Percentiles rank a stretch among this genome's conserved stretches.
phyloP scores from a whole-genome alignment of 2,888 invertebrate genomes.

The Pristionchus maxplancki region DNA sequence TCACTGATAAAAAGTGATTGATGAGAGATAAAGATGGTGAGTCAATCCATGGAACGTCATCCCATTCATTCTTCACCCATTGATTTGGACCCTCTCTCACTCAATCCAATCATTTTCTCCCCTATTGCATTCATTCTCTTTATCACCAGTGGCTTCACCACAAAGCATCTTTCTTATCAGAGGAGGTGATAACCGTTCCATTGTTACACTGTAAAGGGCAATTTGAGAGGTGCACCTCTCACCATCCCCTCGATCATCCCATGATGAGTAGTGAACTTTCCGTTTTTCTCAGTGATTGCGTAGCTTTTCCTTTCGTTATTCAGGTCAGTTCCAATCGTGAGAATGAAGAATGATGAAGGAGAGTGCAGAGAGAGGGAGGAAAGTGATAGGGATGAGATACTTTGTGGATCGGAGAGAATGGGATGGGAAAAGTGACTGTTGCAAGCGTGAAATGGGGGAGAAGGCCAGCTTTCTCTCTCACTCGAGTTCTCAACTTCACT shows the following conservation, averaged over 20 bases:
- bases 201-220: background rate
- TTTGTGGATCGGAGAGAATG: background rate
- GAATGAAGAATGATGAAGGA: background rate
- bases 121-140: background rate
- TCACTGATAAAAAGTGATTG: background rate
- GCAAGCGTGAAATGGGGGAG: conserved; percentile 26
- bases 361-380: background rate
- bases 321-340: background rate
- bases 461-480: background rate
- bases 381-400: background rate
- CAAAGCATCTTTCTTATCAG: conserved; percentile 1
- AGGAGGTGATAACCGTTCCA: conserved; percentile 3
- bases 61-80: background rate
- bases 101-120: background rate
- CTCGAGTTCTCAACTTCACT: conserved; percentile 6
- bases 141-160: background rate
- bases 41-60: background rate
- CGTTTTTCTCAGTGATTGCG: background rate
- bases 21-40: conserved; percentile 3
- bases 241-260: background rate
- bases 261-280: conserved; percentile 25
- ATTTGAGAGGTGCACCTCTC: background rate
- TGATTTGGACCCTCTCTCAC: too few relatives aligned
- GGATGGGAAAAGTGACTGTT: background rate
- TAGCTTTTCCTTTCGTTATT: background rate